These are phyloP conservation scores for Bombus pascuorum DNA, from an alignment of 1,140 invertebrate genomes.

Conservation along the genomic window DNA sequence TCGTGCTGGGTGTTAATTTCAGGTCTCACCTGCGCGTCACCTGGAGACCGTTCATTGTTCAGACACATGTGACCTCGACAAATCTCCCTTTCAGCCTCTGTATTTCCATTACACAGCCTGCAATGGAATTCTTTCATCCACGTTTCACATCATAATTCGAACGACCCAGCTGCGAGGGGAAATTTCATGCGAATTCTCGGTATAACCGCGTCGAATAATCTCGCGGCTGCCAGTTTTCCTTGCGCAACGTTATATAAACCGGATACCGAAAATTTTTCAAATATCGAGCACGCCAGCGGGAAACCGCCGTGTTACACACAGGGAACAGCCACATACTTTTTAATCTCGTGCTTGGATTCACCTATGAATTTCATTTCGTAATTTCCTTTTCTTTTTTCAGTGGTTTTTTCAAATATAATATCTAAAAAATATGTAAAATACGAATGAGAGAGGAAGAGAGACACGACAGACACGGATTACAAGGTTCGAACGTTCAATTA, in stretches of 20 bases:
- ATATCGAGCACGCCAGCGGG: not conserved
- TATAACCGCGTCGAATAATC: slow-evolving; percentile 24
- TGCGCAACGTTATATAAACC: slow-evolving; percentile 5
- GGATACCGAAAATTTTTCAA: slow-evolving; percentile 24
- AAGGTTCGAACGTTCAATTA: not conserved
- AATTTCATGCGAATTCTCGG: slow-evolving; percentile 22
- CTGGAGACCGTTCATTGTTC: slow-evolving; percentile 34
- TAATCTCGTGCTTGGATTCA: not conserved
- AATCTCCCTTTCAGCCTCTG: not conserved
- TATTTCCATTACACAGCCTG: not conserved
- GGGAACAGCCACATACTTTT: not conserved
- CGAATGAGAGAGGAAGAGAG: not conserved
- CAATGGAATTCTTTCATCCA: slow-evolving; percentile 6
- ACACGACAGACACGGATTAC: not conserved
- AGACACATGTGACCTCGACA: no score
- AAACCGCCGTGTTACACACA: not conserved
- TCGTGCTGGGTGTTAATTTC: slow-evolving; percentile 25
- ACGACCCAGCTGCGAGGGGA: no score
- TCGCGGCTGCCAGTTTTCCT: slow-evolving; percentile 3
- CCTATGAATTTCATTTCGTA: no score
- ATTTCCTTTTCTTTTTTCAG: no score
- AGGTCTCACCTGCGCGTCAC: slow-evolving; percentile 22
- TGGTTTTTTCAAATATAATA: no score
- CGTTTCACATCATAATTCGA: not conserved
- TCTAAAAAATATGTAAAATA: not conserved